phyloP scores from a whole-genome alignment of 2,888 invertebrate genomes.

The Tortrix viridana region DNA sequence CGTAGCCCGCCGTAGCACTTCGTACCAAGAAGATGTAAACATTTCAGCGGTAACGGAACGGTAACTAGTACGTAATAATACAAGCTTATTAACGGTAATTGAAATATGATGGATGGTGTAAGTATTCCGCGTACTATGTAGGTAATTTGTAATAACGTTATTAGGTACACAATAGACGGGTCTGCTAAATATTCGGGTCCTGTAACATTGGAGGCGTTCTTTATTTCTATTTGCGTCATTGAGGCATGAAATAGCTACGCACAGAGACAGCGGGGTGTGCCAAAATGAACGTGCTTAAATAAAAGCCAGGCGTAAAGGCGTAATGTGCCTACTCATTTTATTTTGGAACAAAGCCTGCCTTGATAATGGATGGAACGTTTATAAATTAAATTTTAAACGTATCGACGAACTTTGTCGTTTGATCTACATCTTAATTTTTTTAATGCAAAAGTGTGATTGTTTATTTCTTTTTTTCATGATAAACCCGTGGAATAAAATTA shows the following conservation, averaged over 20 bases:
- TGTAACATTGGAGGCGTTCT: neutral
- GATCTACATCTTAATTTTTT: neutral
- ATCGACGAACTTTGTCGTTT: constrained; percentile 25
- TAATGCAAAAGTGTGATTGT: no score
- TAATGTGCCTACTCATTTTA: constrained; percentile 41
- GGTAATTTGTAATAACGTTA: constrained; percentile 1
- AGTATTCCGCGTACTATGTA: neutral
- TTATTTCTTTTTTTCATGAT: no score
- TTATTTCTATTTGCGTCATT: constrained; percentile 19
- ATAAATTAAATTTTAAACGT: constrained; percentile 46
- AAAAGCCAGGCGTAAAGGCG: constrained; percentile 47
- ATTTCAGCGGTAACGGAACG: neutral
- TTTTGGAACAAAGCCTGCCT: constrained; percentile 46
- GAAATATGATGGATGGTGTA: constrained; percentile 14
- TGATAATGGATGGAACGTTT: constrained; percentile 47
- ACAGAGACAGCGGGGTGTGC: constrained; percentile 30
- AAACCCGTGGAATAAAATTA: no score
- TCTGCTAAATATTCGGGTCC: neutral
- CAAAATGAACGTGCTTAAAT: constrained; percentile 41
- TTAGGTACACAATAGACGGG: neutral
- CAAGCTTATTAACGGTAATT: constrained; percentile 1
- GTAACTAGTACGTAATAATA: constrained; percentile 12
- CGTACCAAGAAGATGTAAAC: neutral
- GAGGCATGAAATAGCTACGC: constrained; percentile 13
- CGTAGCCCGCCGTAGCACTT: constrained; percentile 2